Conservation (phyloP, 2,113 vertebrate species). For the Rissa tridactyla region DNA sequence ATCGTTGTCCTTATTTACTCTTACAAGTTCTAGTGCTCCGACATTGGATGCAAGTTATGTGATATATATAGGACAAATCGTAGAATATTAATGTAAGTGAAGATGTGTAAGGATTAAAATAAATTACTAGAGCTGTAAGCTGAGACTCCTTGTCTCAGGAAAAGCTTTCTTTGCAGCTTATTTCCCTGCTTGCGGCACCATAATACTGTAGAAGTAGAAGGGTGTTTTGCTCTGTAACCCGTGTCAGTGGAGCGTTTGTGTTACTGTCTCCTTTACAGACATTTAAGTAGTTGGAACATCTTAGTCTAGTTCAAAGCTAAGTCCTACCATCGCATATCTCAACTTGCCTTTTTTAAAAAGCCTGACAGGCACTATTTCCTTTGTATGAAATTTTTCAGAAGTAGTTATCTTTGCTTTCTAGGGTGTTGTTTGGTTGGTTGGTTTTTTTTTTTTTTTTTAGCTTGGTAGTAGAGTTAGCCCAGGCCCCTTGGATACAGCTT, state of each 20-base stretch:
- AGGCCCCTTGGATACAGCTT: background rate
- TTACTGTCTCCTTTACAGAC: background rate
- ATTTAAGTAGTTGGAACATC: background rate
- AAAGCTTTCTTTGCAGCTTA: background rate
- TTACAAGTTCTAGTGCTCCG: background rate
- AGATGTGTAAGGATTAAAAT: background rate
- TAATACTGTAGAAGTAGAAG: background rate
- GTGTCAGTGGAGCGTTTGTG: background rate
- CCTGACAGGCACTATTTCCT: background rate
- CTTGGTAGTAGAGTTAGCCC: background rate
- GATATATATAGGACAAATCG: background rate
- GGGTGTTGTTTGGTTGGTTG: too few relatives aligned
- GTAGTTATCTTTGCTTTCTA: background rate
- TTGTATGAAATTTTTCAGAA: background rate
- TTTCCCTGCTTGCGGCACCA: background rate
- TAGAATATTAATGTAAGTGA: background rate
- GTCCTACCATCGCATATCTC: background rate
- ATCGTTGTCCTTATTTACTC: background rate
- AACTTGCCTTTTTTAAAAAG: background rate
- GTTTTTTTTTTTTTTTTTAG: background rate
- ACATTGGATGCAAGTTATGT: background rate
- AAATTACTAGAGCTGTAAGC: background rate
- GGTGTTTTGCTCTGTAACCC: background rate
- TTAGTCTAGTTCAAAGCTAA: background rate
- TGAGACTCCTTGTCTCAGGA: background rate